Evolutionary conservation across 2,113 vertebrate species (phyloP).

Genomic region (Bagarius yarrelli): DNA sequence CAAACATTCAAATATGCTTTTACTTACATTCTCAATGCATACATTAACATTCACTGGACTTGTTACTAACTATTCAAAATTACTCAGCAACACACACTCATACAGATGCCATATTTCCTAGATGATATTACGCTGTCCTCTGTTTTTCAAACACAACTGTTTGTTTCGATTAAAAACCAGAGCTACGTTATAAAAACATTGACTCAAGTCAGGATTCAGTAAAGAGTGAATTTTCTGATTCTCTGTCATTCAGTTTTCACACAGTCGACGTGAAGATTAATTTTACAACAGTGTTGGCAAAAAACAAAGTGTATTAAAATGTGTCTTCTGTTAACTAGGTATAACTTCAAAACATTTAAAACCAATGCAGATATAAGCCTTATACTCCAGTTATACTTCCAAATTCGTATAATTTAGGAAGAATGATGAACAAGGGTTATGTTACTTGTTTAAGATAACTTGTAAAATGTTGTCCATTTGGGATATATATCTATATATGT

Average conservation of each 20-base stretch:
- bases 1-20: conserved; percentile 17
- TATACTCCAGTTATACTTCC: background rate
- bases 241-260: background rate
- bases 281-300: background rate
- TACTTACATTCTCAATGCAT: conserved; percentile 10
- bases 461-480: too few species aligned
- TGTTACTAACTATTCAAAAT: background rate
- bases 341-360: too few species aligned
- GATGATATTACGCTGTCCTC: background rate
- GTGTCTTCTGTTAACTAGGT: too few species aligned
- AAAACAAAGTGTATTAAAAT: background rate
- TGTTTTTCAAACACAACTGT: background rate
- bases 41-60: conserved; percentile 1
- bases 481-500: too few species aligned
- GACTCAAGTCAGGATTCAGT: too few species aligned
- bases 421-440: too few species aligned
- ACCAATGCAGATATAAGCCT: background rate
- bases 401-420: background rate
- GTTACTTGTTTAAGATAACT: too few species aligned
- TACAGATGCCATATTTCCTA: background rate
- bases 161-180: background rate
- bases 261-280: background rate
- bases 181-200: background rate
- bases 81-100: background rate
- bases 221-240: background rate